Evolutionary conservation across 2,113 vertebrate species (phyloP).

Genomic region (Nesoenas mayeri): DNA sequence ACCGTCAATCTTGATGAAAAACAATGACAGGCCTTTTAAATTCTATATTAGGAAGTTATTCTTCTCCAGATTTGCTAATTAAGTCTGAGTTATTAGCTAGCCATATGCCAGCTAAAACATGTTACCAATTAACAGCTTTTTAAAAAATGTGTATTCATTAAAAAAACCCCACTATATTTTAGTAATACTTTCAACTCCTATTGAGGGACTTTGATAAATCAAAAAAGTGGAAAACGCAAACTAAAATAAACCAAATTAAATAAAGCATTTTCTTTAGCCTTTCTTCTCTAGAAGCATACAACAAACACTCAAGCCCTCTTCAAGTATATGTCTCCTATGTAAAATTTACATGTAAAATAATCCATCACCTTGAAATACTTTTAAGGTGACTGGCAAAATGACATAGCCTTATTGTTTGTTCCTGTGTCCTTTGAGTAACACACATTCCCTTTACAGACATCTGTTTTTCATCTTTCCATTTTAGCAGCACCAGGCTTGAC

Average conservation of each 20-base stretch:
- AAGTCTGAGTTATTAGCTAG: conserved; percentile 81
- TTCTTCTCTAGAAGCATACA: not conserved
- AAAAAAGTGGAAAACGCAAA: not conserved
- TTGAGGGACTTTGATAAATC: not conserved
- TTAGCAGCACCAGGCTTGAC: conserved; percentile 9
- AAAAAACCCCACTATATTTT: not conserved
- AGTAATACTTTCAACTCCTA: conserved; percentile 4
- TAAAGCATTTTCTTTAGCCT: not conserved
- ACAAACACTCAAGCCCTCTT: not conserved
- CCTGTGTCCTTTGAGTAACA: not conserved
- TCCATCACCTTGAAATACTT: not conserved
- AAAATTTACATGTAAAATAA: not conserved
- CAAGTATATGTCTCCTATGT: not conserved
- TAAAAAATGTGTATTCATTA: not conserved
- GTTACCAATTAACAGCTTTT: conserved; percentile 43
- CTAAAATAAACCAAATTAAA: not conserved
- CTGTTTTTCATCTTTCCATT: conserved; percentile 56
- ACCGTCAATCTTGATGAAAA: conserved; percentile 43
- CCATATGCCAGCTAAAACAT: conserved; percentile 81
- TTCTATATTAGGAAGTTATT: conserved; percentile 42
- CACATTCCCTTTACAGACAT: conserved; percentile 1
- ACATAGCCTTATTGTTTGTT: conserved; percentile 2
- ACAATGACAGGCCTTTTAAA: conserved; percentile 44
- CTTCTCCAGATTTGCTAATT: conserved; percentile 58
- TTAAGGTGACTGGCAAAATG: not conserved